phyloP scores from a whole-genome alignment of 2,797 vertebrate species.

The Platalea minor region DNA sequence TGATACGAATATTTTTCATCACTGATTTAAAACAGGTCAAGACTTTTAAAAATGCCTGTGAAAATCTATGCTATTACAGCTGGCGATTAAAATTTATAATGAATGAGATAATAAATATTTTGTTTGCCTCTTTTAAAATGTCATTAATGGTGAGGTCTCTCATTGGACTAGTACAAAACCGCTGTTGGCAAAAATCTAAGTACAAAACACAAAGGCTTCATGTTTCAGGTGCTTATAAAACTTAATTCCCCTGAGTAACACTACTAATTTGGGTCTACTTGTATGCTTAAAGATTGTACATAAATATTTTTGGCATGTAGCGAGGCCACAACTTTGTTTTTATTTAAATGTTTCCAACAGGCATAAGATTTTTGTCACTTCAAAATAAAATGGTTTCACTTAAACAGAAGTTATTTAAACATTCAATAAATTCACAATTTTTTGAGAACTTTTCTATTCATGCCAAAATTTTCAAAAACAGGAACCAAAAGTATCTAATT shows the following conservation, averaged over 20 bases:
- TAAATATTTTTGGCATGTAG: background rate
- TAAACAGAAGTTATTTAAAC: background rate
- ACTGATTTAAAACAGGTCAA: slow-evolving; percentile 11
- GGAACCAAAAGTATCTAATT: background rate
- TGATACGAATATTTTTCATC: background rate
- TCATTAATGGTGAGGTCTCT: background rate
- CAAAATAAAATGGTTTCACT: background rate
- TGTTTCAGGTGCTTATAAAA: slow-evolving; percentile 53
- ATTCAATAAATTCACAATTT: background rate
- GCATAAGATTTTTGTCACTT: background rate
- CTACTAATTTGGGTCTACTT: background rate
- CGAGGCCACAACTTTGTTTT: background rate
- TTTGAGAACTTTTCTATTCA: background rate
- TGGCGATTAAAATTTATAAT: background rate
- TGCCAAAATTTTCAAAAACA: background rate
- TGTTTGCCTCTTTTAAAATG: slow-evolving; percentile 2
- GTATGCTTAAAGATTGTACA: background rate
- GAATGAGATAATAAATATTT: slow-evolving; percentile 26
- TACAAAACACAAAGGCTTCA: slow-evolving; percentile 3
- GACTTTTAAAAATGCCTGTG: background rate
- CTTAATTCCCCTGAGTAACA: background rate
- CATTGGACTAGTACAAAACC: background rate
- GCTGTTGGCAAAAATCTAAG: slow-evolving; percentile 18
- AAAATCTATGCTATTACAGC: background rate
- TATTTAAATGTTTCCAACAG: background rate